Percentiles rank a stretch among this genome's conserved stretches.
phyloP scores from a whole-genome alignment of 1,140 invertebrate species.

The Ylistrum balloti region DNA sequence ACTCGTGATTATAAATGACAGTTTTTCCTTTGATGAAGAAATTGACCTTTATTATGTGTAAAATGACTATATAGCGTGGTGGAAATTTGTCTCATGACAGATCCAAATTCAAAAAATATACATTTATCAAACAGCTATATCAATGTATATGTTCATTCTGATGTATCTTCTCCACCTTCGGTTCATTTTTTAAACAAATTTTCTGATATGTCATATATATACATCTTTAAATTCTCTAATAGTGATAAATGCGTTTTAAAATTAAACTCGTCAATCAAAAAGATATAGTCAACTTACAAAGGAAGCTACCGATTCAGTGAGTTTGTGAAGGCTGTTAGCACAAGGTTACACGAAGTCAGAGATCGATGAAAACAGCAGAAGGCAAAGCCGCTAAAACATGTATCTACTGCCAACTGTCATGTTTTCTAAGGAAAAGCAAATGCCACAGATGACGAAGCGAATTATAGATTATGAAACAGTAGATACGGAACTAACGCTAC shows the following conservation, averaged over 20 bases:
- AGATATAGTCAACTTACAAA: not conserved
- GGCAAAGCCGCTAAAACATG: not conserved
- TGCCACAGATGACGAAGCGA: slow-evolving; percentile 5
- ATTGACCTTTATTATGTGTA: slow-evolving; percentile 29
- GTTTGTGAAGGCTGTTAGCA: not conserved
- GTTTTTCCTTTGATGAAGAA: slow-evolving; percentile 1
- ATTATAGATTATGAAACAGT: not conserved
- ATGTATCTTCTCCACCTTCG: not conserved
- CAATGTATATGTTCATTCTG: not conserved
- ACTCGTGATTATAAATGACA: not conserved
- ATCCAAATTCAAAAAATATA: slow-evolving; percentile 3
- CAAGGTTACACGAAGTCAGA: not conserved
- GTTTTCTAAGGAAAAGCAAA: slow-evolving; percentile 27
- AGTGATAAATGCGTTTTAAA: slow-evolving; percentile 1
- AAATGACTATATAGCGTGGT: slow-evolving; percentile 34
- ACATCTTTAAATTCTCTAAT: slow-evolving; percentile 1
- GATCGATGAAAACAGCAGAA: not conserved
- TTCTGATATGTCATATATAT: slow-evolving; percentile 17
- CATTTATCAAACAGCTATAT: slow-evolving; percentile 4
- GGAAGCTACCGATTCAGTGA: not conserved
- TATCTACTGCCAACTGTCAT: not conserved
- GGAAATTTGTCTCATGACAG: not conserved
- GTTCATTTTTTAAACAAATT: not conserved
- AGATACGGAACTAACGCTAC: not conserved
- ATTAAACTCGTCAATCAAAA: not conserved